Percentiles rank a stretch among this genome's conserved stretches.
phyloP scores from a whole-genome alignment of 2,113 vertebrate genomes.

The Silurus meridionalis region DNA sequence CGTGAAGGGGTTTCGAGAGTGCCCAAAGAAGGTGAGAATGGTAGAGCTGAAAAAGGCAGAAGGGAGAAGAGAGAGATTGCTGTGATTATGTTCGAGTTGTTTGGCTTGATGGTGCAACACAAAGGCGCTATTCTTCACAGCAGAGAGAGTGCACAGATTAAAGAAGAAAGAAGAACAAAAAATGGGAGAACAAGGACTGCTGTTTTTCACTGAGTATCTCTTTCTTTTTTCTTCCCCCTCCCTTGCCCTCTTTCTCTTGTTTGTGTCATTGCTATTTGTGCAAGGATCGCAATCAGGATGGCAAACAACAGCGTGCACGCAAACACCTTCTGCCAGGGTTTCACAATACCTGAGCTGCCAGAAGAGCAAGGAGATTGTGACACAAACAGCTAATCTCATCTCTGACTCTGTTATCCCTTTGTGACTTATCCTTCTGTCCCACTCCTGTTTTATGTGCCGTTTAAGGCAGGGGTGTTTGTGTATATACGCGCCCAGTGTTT shows the following conservation, averaged over 20 bases:
- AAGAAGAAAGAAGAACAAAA: conserved; percentile 6
- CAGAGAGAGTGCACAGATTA: conserved; percentile 12
- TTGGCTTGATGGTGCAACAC: conserved; percentile 32
- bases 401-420: conserved; percentile 8
- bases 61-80: conserved; percentile 14
- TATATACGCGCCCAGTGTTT: conserved; percentile 11
- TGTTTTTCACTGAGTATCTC: neutral
- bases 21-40: conserved; percentile 25
- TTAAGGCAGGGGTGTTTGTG: conserved; percentile 3
- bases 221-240: neutral
- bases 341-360: conserved; percentile 5
- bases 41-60: conserved; percentile 12
- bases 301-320: neutral
- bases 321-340: neutral
- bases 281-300: conserved; percentile 16
- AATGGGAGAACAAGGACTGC: neutral
- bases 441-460: conserved; percentile 3
- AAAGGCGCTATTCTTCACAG: conserved; percentile 23
- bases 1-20: neutral
- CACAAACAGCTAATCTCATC: conserved; percentile 18
- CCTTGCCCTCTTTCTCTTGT: neutral
- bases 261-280: conserved; percentile 24
- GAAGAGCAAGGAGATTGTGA: neutral
- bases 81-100: conserved; percentile 31
- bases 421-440: conserved; percentile 11